These are phyloP conservation scores for Anoplophora glabripennis DNA, from an alignment of 1,140 invertebrate genomes.

Conservation along the genomic window DNA sequence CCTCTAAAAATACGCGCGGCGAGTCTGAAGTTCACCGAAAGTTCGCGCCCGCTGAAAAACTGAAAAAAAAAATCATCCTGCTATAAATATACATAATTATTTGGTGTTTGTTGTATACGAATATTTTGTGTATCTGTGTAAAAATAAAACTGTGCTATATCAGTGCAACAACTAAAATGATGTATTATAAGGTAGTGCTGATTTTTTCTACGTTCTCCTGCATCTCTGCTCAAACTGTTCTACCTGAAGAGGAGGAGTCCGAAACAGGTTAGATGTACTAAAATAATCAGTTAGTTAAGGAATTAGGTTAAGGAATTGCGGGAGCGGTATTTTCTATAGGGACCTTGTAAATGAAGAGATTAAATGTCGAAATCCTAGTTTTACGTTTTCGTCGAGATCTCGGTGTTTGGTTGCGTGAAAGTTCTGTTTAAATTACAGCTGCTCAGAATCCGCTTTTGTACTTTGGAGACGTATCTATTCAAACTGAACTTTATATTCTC, in stretches of 20 bases:
- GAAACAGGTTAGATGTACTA: constrained; percentile 17
- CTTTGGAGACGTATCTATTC: constrained; percentile 2
- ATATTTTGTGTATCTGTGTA: too few relatives aligned
- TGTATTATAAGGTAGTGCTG: background rate
- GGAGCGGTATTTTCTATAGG: background rate
- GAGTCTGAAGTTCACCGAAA: background rate
- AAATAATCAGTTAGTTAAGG: background rate
- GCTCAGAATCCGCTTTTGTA: constrained; percentile 11
- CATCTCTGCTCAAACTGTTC: constrained; percentile 17
- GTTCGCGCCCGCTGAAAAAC: background rate
- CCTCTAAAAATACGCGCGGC: constrained; percentile 11
- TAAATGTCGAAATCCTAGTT: background rate
- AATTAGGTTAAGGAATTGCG: background rate
- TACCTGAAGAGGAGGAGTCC: constrained; percentile 25
- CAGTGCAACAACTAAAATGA: too few relatives aligned
- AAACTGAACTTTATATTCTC: constrained; percentile 9
- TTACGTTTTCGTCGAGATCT: background rate
- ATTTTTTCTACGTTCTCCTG: constrained; percentile 12
- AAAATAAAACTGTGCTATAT: too few relatives aligned
- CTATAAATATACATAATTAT: too few relatives aligned
- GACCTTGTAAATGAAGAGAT: background rate
- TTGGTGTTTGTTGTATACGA: too few relatives aligned
- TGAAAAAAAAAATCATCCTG: background rate
- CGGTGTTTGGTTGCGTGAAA: constrained; percentile 3
- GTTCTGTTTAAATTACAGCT: constrained; percentile 8